A percentile compares a stretch with the other conserved stretches of the same genome.
Conservation (phyloP, 2,113 vertebrate genomes). For the Acrocephalus arundinaceus region DNA sequence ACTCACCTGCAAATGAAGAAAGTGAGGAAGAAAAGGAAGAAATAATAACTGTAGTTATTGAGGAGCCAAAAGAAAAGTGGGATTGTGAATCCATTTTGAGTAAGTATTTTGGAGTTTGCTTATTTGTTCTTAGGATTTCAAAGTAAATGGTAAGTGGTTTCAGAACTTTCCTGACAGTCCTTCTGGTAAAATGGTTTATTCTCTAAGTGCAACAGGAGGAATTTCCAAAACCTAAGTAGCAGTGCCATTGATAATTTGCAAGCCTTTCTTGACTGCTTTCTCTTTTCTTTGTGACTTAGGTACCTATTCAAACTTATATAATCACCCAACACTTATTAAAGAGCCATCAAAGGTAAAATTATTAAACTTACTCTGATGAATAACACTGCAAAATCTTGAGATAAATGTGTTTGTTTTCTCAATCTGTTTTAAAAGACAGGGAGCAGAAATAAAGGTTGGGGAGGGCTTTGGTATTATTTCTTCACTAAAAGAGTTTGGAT, state of each 20-base stretch:
- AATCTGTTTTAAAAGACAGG: neutral
- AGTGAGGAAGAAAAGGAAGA: conserved; percentile 82
- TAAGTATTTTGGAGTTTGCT: conserved; percentile 72
- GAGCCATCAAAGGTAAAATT: conserved; percentile 87
- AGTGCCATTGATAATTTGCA: neutral
- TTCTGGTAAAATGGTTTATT: neutral
- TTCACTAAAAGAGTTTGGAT: neutral
- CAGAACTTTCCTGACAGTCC: neutral
- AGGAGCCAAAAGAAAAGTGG: conserved; percentile 87
- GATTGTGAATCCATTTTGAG: conserved; percentile 97
- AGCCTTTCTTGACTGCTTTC: neutral
- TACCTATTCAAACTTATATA: conserved; percentile 96
- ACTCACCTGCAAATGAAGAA: conserved; percentile 71
- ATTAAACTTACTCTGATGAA: neutral
- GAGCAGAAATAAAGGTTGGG: neutral
- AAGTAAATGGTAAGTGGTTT: neutral
- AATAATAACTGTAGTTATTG: conserved; percentile 78
- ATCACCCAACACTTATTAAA: conserved; percentile 91
- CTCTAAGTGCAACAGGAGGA: neutral
- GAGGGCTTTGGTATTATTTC: neutral
- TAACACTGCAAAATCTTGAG: neutral
- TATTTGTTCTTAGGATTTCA: neutral
- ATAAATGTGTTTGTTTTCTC: neutral
- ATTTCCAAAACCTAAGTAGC: neutral
- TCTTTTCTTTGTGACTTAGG: conserved; percentile 72